Conservation (phyloP, 2,888 invertebrate genomes). For the Polydrusus pterygomalis region DNA sequence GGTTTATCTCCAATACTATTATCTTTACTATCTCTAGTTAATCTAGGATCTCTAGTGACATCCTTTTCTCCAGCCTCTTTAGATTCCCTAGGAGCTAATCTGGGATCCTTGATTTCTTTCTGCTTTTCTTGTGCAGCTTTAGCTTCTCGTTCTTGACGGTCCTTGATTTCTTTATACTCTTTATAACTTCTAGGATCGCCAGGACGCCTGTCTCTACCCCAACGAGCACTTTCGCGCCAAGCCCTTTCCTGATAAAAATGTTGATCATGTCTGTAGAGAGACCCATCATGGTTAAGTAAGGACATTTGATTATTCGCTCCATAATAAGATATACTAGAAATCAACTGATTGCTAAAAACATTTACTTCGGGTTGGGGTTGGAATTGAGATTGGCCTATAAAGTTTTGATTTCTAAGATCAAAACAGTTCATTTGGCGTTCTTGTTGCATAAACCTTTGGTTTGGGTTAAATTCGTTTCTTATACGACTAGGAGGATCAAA, state of each 20-base stretch:
- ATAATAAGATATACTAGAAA: conserved; percentile 9
- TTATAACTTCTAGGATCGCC: conserved; percentile 61
- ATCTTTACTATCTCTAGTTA: conserved; percentile 19
- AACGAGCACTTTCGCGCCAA: conserved; percentile 50
- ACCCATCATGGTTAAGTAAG: conserved; percentile 5
- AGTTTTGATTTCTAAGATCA: conserved; percentile 25
- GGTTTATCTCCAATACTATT: conserved; percentile 9
- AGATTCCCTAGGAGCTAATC: conserved; percentile 40
- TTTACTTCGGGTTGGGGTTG: conserved; percentile 12
- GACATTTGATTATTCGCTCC: conserved; percentile 4
- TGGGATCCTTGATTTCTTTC: conserved; percentile 49
- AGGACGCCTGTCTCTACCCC: conserved; percentile 49
- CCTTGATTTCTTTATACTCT: conserved; percentile 61
- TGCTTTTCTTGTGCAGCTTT: conserved; percentile 46
- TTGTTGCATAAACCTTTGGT: conserved; percentile 17
- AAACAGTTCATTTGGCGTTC: conserved; percentile 21
- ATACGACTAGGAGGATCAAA: conserved; percentile 19
- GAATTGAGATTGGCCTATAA: conserved; percentile 14
- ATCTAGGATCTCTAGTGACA: conserved; percentile 35
- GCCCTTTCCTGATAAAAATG: conserved; percentile 36
- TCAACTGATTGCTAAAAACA: conserved; percentile 4
- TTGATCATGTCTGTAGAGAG: conserved; percentile 39
- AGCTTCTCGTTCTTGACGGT: conserved; percentile 52
- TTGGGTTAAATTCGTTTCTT: conserved; percentile 28
- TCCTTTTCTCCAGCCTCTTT: conserved; percentile 21